Evolutionary conservation across 53 echinoderm and acorn worm species (phyloP).

Genomic region (Hippasteria phrygiana): DNA sequence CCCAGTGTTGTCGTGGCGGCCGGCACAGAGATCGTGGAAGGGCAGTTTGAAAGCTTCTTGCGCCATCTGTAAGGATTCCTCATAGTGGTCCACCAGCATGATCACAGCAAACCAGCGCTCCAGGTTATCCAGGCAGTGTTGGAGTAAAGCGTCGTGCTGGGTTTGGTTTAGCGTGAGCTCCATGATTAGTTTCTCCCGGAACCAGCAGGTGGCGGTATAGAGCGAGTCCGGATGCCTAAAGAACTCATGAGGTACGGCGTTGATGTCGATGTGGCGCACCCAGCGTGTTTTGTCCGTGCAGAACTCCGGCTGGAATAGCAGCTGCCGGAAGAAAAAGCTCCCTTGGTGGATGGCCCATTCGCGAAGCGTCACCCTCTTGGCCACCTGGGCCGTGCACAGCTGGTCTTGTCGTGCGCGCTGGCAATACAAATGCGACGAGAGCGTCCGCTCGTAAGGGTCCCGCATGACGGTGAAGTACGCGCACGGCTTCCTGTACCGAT

Average conservation of each 20-base stretch:
- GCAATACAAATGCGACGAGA: slow-evolving; percentile 93
- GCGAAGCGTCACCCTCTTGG: slow-evolving; percentile 74
- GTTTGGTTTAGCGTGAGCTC: slow-evolving; percentile 62
- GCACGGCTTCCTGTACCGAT: slow-evolving; percentile 78
- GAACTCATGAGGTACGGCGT: slow-evolving; percentile 79
- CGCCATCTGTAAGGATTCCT: slow-evolving; percentile 78
- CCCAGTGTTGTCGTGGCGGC: slow-evolving; percentile 54
- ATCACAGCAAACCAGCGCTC: slow-evolving; percentile 91
- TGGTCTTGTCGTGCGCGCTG: slow-evolving; percentile 79
- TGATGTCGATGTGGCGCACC: slow-evolving; percentile 67
- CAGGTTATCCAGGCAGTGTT: slow-evolving; percentile 77
- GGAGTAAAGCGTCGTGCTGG: slow-evolving; percentile 60
- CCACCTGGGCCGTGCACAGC: slow-evolving; percentile 81
- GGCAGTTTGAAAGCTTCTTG: slow-evolving; percentile 87
- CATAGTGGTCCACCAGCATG: slow-evolving; percentile 87
- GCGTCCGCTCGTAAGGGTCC: slow-evolving; percentile 85
- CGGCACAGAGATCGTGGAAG: slow-evolving; percentile 74
- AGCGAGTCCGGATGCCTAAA: not conserved
- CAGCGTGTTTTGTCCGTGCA: slow-evolving; percentile 75
- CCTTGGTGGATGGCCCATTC: slow-evolving; percentile 98
- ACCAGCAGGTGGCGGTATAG: slow-evolving; percentile 85
- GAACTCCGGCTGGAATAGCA: slow-evolving; percentile 82
- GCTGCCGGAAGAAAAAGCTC: slow-evolving; percentile 90
- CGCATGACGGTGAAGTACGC: slow-evolving; percentile 95
- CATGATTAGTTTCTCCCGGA: slow-evolving; percentile 90